A percentile compares a stretch with the other conserved stretches of the same genome.
Conservation (phyloP, 1,140 invertebrate genomes). For the Tetramorium simillimum region DNA sequence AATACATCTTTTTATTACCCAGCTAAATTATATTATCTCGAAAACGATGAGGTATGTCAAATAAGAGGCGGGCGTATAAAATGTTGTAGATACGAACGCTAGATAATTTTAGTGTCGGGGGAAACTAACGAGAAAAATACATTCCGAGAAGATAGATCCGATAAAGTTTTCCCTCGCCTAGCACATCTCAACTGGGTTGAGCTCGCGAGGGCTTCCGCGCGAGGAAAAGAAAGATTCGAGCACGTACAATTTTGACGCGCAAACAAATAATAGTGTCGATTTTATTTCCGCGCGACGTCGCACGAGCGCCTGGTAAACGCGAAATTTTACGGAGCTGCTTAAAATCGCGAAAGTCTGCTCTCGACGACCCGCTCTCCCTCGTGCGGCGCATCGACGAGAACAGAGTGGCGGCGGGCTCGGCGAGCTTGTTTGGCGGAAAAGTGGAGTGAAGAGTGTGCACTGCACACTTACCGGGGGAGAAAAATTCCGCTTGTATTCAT, state of each 20-base stretch:
- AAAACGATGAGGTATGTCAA: not conserved
- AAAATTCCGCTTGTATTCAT: slow-evolving; percentile 15
- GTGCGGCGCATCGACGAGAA: not conserved
- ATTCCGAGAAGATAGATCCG: not conserved
- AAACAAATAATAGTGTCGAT: slow-evolving; percentile 59
- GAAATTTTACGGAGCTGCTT: slow-evolving; percentile 71
- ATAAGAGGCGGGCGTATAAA: not conserved
- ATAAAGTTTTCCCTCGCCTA: slow-evolving; percentile 1
- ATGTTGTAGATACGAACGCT: not conserved
- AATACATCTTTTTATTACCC: not conserved
- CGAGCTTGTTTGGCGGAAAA: slow-evolving; percentile 23
- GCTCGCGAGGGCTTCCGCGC: slow-evolving; percentile 8
- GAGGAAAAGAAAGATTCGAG: slow-evolving; percentile 43
- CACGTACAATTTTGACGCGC: slow-evolving; percentile 48
- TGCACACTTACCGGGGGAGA: not conserved
- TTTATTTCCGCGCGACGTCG: slow-evolving; percentile 62
- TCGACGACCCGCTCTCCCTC: slow-evolving; percentile 37
- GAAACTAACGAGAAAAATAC: not conserved
- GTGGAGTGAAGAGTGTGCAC: not conserved
- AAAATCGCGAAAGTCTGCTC: slow-evolving; percentile 60
- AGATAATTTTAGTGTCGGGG: not conserved
- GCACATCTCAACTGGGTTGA: slow-evolving; percentile 4
- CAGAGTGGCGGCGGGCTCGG: not conserved
- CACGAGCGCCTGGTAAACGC: slow-evolving; percentile 13
- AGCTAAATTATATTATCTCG: not conserved